phyloP scores from a whole-genome alignment of 2,797 vertebrate genomes.

The Trichosurus vulpecula region DNA sequence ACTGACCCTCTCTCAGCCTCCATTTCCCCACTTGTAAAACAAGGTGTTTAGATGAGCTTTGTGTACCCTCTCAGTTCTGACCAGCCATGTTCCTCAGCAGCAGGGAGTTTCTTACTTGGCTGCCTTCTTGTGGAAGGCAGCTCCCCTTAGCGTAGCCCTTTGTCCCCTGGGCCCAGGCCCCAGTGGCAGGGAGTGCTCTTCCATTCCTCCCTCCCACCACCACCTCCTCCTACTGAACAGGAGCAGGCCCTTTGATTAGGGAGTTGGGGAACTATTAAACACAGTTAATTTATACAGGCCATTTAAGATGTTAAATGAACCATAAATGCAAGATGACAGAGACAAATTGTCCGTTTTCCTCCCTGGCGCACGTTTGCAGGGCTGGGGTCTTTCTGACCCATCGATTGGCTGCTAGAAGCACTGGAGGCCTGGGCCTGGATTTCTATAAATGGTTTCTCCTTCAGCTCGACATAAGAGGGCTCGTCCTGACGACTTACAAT shows the following conservation, averaged over 20 bases:
- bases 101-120: neutral
- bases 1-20: neutral
- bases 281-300: conserved; percentile 65
- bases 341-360: conserved; percentile 68
- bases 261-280: conserved; percentile 51
- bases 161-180: neutral
- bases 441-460: conserved; percentile 75
- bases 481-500: conserved; percentile 63
- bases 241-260: conserved; percentile 40
- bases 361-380: conserved; percentile 33
- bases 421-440: conserved; percentile 42
- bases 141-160: neutral
- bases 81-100: neutral
- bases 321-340: conserved; percentile 74
- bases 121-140: neutral
- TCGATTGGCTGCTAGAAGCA: conserved; percentile 56
- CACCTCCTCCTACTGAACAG: neutral
- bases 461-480: conserved; percentile 72
- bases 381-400: conserved; percentile 19
- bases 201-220: neutral
- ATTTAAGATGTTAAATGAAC: conserved; percentile 74
- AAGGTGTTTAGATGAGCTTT: neutral
- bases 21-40: neutral
- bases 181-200: accelerated
- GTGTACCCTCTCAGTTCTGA: neutral